Base-by-base conservation (phyloP, 2,888 invertebrate genomes). In the Dicranocentrus wangi region DNA sequence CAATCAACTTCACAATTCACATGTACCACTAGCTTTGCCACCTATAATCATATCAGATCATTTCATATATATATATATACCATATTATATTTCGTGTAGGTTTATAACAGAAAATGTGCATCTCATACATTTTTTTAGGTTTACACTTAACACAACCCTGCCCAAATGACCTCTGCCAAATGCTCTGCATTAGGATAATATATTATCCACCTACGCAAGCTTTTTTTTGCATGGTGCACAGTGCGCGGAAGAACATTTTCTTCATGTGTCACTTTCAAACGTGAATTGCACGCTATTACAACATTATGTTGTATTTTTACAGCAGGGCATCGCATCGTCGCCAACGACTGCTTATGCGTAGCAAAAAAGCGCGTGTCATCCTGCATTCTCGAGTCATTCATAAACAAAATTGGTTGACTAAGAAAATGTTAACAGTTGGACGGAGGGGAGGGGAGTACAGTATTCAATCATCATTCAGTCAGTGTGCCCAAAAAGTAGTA, bases 141-240 rank as follows among this genome's bases (percentile, higher is more conserved):
- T n/a, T n/a, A n/a, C 2, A 25, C 19, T 28, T 1, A 61, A 17
- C 5, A 25, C 60, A 77, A 82, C 82, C 82, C 80, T 76, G 82
- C 79, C 82, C 77, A 80, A 77, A 72, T 77, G 80, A 82, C 80
- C 82, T 84, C 84, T 82, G 77, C 15, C 69, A 77, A 77, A 60
- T 70, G 66, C 55, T 78, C 63, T 72, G 43, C 73, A 58, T 77
- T 78, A 39, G 47, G 58, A 66, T 68, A 75, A 69, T 75, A 69
- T 79, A 63, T 71, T 70, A 70, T 61, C 69, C 82, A 51, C 82
- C 82, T 70, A 82, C 82, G 70, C 82, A 73, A 47, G n/a, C 13
- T 47, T 47, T 47, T 47, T 47, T 47, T 47, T 47, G n/a, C 15
- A n/a, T 10, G 47, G 3, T 63, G 39, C 15, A 39, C 21, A 21